Conservation (phyloP, 1,140 invertebrate species). For the Telenomus remus region DNA sequence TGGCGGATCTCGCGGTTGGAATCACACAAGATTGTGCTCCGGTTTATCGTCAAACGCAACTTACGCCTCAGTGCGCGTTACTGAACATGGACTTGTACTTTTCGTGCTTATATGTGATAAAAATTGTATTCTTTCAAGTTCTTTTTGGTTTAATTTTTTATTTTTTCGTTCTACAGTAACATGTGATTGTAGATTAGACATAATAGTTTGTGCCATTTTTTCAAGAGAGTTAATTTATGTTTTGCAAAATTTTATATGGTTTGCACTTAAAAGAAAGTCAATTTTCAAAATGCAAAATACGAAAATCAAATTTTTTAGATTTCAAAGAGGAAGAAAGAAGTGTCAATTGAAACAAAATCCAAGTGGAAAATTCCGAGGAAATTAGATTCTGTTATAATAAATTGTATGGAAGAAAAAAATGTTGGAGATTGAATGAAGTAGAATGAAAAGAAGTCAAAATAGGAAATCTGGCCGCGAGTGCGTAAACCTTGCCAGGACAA, state of each 20-base stretch:
- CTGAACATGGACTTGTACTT: conserved; percentile 17
- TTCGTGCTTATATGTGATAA: conserved; percentile 11
- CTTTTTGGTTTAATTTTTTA: not conserved
- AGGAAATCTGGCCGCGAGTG: not conserved
- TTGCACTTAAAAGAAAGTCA: no score
- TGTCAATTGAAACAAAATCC: no score
- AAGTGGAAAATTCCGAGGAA: no score
- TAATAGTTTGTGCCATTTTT: no score
- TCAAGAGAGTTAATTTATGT: no score
- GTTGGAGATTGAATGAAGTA: not conserved
- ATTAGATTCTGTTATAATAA: no score
- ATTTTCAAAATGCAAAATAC: no score
- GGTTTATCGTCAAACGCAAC: conserved; percentile 10
- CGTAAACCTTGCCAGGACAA: conserved; percentile 7
- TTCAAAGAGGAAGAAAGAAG: no score
- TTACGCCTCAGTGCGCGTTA: conserved; percentile 11
- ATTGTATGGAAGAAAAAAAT: not conserved
- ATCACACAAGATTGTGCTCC: conserved; percentile 8
- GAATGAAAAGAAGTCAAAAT: not conserved
- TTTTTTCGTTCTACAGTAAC: no score
- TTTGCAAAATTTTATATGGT: no score
- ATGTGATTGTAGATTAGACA: conserved; percentile 12
- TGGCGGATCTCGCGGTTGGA: conserved; percentile 5
- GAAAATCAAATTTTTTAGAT: no score
- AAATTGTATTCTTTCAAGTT: conserved; percentile 14